A percentile compares a stretch with the other conserved stretches of the same genome.
Conservation (phyloP, 2,888 invertebrate genomes). For the Spicauda simplicius region DNA sequence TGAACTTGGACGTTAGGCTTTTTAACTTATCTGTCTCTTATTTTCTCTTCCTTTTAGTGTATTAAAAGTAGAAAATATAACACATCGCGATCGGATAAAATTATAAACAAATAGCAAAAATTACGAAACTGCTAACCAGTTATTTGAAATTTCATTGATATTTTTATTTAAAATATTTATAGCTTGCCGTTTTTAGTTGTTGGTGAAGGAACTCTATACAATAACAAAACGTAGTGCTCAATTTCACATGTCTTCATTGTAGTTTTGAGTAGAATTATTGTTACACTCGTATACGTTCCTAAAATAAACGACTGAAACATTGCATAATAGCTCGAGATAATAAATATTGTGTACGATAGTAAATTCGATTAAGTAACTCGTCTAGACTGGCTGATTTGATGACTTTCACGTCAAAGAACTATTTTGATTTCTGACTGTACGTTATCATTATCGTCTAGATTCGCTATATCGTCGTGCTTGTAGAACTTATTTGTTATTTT, state of each 20-base stretch:
- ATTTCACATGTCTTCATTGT: neutral
- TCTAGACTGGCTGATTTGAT: neutral
- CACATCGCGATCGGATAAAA: too few species aligned
- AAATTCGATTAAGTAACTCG: neutral
- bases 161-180: neutral
- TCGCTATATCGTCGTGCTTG: neutral
- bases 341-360: neutral
- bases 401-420: neutral
- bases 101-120: too few species aligned
- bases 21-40: too few species aligned
- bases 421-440: neutral
- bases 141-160: neutral
- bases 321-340: neutral
- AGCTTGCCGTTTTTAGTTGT: neutral
- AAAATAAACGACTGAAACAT: neutral
- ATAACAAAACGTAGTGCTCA: neutral
- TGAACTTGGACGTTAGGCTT: too few species aligned
- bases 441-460: neutral
- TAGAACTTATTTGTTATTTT: too few species aligned
- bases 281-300: neutral
- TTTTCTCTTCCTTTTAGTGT: too few species aligned
- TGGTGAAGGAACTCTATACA: neutral
- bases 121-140: too few species aligned
- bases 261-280: neutral
- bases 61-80: too few species aligned